Evolutionary conservation across 2,797 vertebrate genomes (phyloP).

Genomic region (Sphenopsis melanotis): DNA sequence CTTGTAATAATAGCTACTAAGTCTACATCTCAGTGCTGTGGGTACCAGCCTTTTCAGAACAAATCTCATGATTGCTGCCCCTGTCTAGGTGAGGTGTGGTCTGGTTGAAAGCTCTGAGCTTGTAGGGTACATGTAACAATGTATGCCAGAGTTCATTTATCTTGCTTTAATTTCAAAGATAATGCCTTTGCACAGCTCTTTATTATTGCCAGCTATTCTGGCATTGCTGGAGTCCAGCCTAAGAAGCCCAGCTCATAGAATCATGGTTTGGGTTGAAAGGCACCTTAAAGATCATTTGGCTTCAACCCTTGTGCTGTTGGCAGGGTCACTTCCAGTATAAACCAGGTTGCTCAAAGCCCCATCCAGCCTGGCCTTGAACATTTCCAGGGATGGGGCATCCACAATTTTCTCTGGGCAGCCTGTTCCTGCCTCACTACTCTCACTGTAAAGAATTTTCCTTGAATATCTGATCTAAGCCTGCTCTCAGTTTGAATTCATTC

Average conservation of each 20-base stretch:
- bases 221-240: background rate
- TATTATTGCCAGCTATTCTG: background rate
- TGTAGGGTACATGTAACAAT: accelerated
- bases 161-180: background rate
- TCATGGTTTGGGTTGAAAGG: background rate
- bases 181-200: background rate
- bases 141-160: background rate
- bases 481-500: background rate
- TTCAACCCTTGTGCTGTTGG: background rate
- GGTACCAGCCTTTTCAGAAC: background rate
- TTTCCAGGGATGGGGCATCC: background rate
- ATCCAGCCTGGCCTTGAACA: background rate
- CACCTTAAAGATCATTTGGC: background rate
- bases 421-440: background rate
- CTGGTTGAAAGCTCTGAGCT: background rate
- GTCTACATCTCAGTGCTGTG: background rate
- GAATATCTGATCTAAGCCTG: background rate
- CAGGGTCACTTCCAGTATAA: background rate
- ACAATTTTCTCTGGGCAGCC: background rate
- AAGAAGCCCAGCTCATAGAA: background rate
- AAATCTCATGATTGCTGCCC: background rate
- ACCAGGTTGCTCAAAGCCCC: background rate
- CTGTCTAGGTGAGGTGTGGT: background rate
- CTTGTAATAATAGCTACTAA: background rate
- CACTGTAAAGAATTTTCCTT: background rate